Percentiles rank a stretch among this genome's conserved stretches.
These are phyloP conservation scores for Hanleya hanleyi DNA, from an alignment of 2,888 invertebrate species.

Conservation along the genomic window DNA sequence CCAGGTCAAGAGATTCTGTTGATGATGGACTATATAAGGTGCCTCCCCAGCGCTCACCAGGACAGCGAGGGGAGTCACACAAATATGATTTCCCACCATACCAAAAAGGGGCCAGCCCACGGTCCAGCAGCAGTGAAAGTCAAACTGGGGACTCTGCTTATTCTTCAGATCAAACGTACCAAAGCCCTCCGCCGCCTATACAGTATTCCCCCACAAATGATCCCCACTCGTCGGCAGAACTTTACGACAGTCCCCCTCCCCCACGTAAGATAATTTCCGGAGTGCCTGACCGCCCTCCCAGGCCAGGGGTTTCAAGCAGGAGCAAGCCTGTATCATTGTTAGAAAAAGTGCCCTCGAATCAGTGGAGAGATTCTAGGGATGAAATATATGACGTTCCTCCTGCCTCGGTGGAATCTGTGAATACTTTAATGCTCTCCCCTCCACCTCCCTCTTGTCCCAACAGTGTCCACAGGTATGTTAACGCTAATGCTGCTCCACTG, in stretches of 20 bases:
- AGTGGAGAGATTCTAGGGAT: not conserved
- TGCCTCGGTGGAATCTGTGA: constrained; percentile 2
- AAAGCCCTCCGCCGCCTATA: not conserved
- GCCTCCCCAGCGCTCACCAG: constrained; percentile 32
- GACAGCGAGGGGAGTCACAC: constrained; percentile 1
- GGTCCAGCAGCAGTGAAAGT: constrained; percentile 52
- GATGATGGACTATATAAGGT: constrained; percentile 32
- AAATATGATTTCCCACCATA: constrained; percentile 52
- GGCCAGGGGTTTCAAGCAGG: constrained; percentile 37
- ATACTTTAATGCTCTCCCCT: not conserved
- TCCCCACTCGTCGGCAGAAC: not conserved
- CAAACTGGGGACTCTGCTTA: constrained; percentile 49
- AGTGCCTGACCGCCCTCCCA: constrained; percentile 57
- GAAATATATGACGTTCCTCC: constrained; percentile 21
- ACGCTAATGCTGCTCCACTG: constrained; percentile 42
- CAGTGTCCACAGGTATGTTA: constrained; percentile 46
- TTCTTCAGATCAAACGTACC: constrained; percentile 26
- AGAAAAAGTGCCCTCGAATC: not conserved
- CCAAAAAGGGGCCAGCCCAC: constrained; percentile 48
- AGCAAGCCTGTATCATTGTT: not conserved
- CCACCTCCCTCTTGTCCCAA: not conserved
- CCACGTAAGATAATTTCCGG: constrained; percentile 23
- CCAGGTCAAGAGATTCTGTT: constrained; percentile 6
- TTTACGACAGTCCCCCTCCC: constrained; percentile 5
- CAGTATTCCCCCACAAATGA: not conserved